Conservation (phyloP, 1,140 invertebrate genomes). For the Drosophila lowei region DNA sequence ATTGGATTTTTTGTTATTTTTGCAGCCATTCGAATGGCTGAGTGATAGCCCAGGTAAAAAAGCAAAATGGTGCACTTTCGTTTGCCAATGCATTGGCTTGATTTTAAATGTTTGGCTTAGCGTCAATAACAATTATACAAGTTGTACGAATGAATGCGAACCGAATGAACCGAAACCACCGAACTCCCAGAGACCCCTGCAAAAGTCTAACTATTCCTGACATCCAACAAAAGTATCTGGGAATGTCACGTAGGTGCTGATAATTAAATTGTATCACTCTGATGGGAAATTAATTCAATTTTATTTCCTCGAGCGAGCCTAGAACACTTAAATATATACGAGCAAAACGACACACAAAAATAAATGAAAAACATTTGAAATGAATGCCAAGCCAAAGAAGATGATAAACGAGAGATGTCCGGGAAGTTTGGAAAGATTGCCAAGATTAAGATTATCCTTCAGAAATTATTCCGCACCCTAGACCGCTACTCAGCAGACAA, state of each 20-base stretch:
- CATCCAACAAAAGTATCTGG: conserved; percentile 2
- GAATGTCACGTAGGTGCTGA: conserved; percentile 30
- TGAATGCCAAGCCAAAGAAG: conserved; percentile 22
- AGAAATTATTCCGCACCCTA: not conserved
- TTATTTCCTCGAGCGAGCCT: conserved; percentile 21
- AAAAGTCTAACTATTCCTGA: conserved; percentile 23
- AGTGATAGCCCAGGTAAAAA: conserved; percentile 32
- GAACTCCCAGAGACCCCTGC: not conserved
- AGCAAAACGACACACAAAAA: conserved; percentile 29
- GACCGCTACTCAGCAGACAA: no score
- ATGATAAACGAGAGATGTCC: conserved; percentile 34
- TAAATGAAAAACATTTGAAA: conserved; percentile 50
- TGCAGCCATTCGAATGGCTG: conserved; percentile 32
- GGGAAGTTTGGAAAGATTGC: conserved; percentile 35
- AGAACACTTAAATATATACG: conserved; percentile 32
- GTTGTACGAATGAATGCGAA: conserved; percentile 22
- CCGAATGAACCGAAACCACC: conserved; percentile 26
- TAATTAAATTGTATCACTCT: conserved; percentile 42
- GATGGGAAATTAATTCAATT: conserved; percentile 50
- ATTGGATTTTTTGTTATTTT: conserved; percentile 70
- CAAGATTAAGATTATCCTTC: conserved; percentile 35
- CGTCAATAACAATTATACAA: conserved; percentile 39
- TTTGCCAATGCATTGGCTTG: conserved; percentile 20
- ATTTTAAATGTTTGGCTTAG: conserved; percentile 61
- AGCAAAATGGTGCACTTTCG: conserved; percentile 14